Conservation (phyloP, 2,113 vertebrate genomes). For the Stigmatopora nigra region DNA sequence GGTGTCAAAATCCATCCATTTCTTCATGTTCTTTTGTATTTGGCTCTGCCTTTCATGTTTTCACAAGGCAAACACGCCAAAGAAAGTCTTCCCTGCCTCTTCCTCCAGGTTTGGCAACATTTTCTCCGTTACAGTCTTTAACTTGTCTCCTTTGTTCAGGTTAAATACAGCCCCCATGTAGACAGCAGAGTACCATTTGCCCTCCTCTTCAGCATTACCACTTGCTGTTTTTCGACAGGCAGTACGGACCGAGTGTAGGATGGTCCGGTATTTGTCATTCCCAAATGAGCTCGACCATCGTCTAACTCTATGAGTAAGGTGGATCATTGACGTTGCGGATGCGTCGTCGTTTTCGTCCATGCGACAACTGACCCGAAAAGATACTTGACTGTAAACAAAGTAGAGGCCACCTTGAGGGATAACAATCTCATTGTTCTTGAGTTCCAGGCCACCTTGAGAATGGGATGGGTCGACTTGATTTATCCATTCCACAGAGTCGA, state of each 20-base stretch:
- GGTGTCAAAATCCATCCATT: background rate
- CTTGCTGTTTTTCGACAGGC: conserved; percentile 37
- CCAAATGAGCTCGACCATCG: conserved; percentile 36
- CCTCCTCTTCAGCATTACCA: accelerated
- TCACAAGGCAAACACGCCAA: conserved; percentile 69
- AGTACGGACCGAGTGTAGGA: conserved; percentile 55
- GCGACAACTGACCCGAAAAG: conserved; percentile 56
- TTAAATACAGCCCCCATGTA: conserved; percentile 68
- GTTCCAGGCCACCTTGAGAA: conserved; percentile 41
- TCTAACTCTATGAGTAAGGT: conserved; percentile 56
- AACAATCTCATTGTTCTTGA: conserved; percentile 54
- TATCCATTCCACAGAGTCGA: conserved; percentile 41
- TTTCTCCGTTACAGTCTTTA: conserved; percentile 33
- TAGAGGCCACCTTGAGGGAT: conserved; percentile 58
- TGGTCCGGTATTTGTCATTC: conserved; percentile 13
- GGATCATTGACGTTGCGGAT: background rate
- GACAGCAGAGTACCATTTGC: conserved; percentile 44
- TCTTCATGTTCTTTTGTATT: background rate
- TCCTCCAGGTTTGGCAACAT: conserved; percentile 38
- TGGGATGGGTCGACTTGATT: conserved; percentile 47
- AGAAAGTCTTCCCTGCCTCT: conserved; percentile 51
- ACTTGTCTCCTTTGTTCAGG: conserved; percentile 44
- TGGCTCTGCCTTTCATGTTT: background rate
- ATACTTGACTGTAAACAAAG: conserved; percentile 71
- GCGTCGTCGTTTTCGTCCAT: accelerated